These are phyloP conservation scores for Dreissena rostriformis DNA, from an alignment of 1,140 invertebrate genomes.

Conservation along the genomic window DNA sequence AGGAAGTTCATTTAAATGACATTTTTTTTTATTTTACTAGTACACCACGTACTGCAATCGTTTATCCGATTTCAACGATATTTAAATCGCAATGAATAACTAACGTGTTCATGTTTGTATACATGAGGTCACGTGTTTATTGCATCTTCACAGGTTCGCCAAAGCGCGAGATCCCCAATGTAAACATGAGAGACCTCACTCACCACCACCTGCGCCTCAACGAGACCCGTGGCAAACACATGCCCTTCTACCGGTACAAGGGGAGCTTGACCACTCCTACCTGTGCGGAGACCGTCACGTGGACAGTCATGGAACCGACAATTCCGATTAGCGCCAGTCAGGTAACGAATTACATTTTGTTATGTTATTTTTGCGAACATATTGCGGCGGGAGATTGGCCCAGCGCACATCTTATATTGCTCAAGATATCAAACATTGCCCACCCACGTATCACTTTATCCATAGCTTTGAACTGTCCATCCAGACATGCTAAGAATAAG, in stretches of 20 bases:
- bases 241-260: slow-evolving; percentile 84
- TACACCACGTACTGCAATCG: too few relatives aligned
- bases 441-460: not conserved
- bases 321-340: slow-evolving; percentile 6
- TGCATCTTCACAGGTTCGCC: not conserved
- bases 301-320: slow-evolving; percentile 83
- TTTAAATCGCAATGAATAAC: not conserved
- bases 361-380: too few relatives aligned
- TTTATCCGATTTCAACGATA: too few relatives aligned
- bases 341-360: slow-evolving; percentile 10
- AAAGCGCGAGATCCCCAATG: too few relatives aligned
- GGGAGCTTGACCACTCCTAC: slow-evolving; percentile 89
- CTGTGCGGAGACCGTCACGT: slow-evolving; percentile 87
- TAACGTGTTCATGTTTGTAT: not conserved
- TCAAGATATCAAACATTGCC: not conserved
- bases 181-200: not conserved
- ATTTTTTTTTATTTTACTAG: too few relatives aligned
- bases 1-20: too few relatives aligned
- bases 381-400: not conserved
- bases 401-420: not conserved
- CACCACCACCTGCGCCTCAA: not conserved
- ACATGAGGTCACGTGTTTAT: not conserved
- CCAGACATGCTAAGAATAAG: not conserved
- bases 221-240: slow-evolving; percentile 2
- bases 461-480: not conserved